Evolutionary conservation across 2,797 vertebrate genomes (phyloP).

Genomic region (Girardinus metallicus): DNA sequence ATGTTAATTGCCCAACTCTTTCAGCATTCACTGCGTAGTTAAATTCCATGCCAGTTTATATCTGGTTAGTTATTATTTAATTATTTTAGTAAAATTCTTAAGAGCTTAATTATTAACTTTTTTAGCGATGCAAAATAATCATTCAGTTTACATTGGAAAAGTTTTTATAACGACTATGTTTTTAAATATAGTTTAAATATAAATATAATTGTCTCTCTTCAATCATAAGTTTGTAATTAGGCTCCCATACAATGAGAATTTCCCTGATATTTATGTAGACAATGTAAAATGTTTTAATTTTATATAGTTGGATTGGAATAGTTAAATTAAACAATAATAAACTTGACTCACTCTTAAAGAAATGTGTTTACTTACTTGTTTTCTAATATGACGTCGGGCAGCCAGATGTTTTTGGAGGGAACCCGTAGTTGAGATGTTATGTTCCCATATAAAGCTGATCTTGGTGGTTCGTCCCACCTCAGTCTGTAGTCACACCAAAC

Average conservation of each 20-base stretch:
- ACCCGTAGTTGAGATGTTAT: conserved; percentile 84
- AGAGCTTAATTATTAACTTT: neutral
- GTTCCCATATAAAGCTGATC: conserved; percentile 79
- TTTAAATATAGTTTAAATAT: too few relatives aligned
- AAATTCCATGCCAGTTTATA: neutral
- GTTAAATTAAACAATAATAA: neutral
- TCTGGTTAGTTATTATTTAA: neutral
- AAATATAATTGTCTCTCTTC: too few relatives aligned
- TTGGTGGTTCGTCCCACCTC: conserved; percentile 84
- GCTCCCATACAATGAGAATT: too few relatives aligned
- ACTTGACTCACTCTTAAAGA: neutral
- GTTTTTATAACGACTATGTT: too few relatives aligned
- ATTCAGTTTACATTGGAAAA: conserved; percentile 1
- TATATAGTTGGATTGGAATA: neutral
- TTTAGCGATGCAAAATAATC: neutral
- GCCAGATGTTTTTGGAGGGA: conserved; percentile 92
- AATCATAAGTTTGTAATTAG: too few relatives aligned
- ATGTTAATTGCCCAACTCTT: neutral
- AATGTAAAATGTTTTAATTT: neutral
- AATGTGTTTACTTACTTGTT: conserved; percentile 87
- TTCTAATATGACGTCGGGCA: conserved; percentile 90
- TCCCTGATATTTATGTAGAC: too few relatives aligned
- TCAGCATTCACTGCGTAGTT: neutral
- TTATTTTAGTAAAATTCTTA: neutral
- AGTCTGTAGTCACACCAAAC: conserved; percentile 93